Evolutionary conservation across 2,113 vertebrate genomes (phyloP).

Genomic region (Psilopsiagon aymara): DNA sequence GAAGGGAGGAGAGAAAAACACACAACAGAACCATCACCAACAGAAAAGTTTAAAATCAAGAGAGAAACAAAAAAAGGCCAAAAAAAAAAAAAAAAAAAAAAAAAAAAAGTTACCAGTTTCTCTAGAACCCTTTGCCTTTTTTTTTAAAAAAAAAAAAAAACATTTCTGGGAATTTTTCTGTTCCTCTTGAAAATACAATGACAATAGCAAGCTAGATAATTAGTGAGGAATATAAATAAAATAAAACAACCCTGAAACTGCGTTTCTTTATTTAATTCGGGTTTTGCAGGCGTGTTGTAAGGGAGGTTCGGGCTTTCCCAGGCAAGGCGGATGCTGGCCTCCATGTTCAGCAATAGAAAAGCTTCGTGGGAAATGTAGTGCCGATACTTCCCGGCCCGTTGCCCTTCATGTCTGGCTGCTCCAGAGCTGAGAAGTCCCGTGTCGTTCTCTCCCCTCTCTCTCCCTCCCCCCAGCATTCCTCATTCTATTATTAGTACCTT

Average conservation of each 20-base stretch:
- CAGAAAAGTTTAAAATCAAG: neutral
- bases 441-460: neutral
- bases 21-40: neutral
- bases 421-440: neutral
- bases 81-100: too few relatives aligned
- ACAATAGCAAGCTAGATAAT: neutral
- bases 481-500: neutral
- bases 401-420: rapidly evolving
- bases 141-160: neutral
- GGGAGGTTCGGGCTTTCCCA: neutral
- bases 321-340: neutral
- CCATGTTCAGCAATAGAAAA: rapidly evolving
- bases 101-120: neutral
- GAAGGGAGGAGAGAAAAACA: neutral
- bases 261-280: neutral
- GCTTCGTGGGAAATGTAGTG: constrained; percentile 73
- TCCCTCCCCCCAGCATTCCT: neutral
- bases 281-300: rapidly evolving
- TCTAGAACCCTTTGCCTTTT: neutral
- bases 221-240: rapidly evolving
- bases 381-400: neutral
- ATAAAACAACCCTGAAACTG: neutral
- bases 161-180: neutral
- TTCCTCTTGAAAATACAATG: neutral
- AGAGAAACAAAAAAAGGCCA: neutral